Evolutionary conservation across 2,888 invertebrate genomes (phyloP), one percentile per base, ranked within the genome.

Genomic region (Petrolisthes manimaculis): DNA sequence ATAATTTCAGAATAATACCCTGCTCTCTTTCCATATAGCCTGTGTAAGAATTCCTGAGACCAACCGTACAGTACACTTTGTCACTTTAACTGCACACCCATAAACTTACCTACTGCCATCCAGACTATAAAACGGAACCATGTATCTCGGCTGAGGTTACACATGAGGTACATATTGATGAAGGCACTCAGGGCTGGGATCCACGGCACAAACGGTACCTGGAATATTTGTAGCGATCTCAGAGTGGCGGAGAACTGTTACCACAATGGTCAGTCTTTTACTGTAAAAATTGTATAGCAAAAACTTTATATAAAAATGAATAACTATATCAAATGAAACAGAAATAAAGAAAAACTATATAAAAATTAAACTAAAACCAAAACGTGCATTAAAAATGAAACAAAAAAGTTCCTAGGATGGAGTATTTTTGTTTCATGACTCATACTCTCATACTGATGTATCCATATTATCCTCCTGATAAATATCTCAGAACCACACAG

Each of bases 101-200:
- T 37, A 37, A 37, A 83, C 91, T 89, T 69, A 91, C 97, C 97
- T 91, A 97, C 93, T 14, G 93, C 92, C 94, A 97, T 95, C 97
- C 97, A 98, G 56, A 97, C 93, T 4, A 93, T 94, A 92, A 97
- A 96, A 91, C 97, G 93, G n/a, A 97, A 94, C 97, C 98, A 98
- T 0, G 97, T 97, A 91, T 95, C 94, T 0, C 93, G 92, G 91
- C 96, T 96, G 91, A 98, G 94, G 93, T 96, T 95, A 86, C 96
- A 93, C 97, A 98, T 97, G 51, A 98, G 94, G 92, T 97, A 96
- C 86, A 97, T 94, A 92, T 98, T 98, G 77, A 96, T 94, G 91
- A 97, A 94, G 91, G 97, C 96, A 92, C 97, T 97, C 78, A 96
- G 92, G 69, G 95, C 95, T 0, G 97, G 97, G 84, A 97, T 93